phyloP scores from a whole-genome alignment of 2,797 vertebrate genomes.

The Columba guinea region DNA sequence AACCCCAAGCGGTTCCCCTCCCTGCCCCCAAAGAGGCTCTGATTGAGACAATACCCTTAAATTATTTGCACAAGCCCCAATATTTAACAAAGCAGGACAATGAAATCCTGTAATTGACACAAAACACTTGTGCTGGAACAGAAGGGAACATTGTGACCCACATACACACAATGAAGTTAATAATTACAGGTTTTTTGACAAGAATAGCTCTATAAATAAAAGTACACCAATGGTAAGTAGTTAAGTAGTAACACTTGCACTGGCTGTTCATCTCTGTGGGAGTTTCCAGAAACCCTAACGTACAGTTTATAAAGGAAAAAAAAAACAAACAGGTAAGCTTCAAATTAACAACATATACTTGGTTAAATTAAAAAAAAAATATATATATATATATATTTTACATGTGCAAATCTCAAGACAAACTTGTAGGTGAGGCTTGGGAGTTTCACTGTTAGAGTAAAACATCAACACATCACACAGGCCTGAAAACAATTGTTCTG shows the following conservation, averaged over 20 bases:
- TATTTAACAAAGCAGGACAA: neutral
- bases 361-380: neutral
- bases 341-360: neutral
- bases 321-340: neutral
- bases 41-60: neutral
- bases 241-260: neutral
- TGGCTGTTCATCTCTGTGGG: neutral
- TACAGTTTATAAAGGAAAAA: neutral
- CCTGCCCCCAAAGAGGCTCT: neutral
- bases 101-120: neutral
- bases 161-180: neutral
- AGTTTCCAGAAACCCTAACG: neutral
- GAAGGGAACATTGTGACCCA: conserved; percentile 13
- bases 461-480: fast-evolving
- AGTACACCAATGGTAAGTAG: neutral
- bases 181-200: neutral
- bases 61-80: neutral
- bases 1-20: fast-evolving
- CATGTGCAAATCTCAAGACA: neutral
- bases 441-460: neutral
- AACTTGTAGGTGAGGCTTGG: neutral
- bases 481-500: neutral
- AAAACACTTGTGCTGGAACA: neutral
- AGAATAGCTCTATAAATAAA: neutral
- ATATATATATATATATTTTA: neutral